Conservation (phyloP, 2,113 vertebrate genomes). For the Chrysemys picta region DNA sequence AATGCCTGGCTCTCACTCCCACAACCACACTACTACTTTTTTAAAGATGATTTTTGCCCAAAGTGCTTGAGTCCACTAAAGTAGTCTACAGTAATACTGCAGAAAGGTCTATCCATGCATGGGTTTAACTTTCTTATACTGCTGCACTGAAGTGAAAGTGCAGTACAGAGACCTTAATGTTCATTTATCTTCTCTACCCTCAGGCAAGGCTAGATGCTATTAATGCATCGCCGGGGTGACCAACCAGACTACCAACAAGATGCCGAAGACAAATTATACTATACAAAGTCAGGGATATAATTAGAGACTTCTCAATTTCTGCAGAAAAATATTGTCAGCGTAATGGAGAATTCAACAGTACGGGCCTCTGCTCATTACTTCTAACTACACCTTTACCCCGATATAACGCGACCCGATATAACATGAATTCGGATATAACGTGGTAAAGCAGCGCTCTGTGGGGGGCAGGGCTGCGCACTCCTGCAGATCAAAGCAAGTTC, state of each 20-base stretch:
- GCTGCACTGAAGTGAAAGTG: background rate
- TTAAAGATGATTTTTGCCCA: background rate
- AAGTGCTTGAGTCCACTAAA: background rate
- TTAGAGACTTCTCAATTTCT: slow-evolving; percentile 11
- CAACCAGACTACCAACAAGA: background rate
- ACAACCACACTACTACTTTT: background rate
- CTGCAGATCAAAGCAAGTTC: too few relatives aligned
- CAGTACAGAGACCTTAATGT: background rate
- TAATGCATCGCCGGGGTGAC: slow-evolving; percentile 15
- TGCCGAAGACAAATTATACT: background rate
- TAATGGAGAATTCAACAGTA: rapidly evolving
- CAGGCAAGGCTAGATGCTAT: slow-evolving; percentile 46
- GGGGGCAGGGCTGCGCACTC: too few relatives aligned
- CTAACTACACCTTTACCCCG: background rate
- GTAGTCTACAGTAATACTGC: background rate
- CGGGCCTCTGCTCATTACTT: background rate
- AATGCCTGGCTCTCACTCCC: background rate
- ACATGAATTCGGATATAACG: too few relatives aligned
- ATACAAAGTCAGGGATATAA: background rate
- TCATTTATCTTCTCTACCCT: slow-evolving; percentile 27
- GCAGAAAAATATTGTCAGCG: background rate
- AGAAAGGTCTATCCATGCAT: background rate
- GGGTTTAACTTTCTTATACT: background rate
- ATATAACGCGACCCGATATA: too few relatives aligned
- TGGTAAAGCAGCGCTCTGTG: too few relatives aligned